Conservation (phyloP, 2,888 invertebrate species). For the Periphyllus acericola region DNA sequence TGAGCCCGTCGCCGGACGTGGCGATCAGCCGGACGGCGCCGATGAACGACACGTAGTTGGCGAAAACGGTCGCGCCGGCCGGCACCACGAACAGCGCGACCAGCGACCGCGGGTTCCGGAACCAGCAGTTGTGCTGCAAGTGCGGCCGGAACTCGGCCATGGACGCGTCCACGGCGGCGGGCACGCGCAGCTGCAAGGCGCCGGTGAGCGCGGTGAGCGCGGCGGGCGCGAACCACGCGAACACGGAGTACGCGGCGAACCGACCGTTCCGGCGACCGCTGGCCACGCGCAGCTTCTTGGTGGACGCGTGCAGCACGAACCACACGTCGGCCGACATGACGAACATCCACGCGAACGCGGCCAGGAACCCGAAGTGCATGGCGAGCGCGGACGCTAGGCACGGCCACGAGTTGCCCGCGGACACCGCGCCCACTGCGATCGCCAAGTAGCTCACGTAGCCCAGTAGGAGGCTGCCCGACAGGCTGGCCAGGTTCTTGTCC, state of each 20-base stretch:
- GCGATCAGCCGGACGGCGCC: constrained; percentile 67
- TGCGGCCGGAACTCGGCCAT: constrained; percentile 67
- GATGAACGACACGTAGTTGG: constrained; percentile 64
- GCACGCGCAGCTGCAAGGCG: constrained; percentile 66
- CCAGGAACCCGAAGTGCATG: constrained; percentile 70
- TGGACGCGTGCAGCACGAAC: constrained; percentile 68
- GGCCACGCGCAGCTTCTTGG: constrained; percentile 68
- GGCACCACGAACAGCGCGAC: constrained; percentile 70
- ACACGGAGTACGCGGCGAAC: constrained; percentile 68
- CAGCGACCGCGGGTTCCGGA: constrained; percentile 68
- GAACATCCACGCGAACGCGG: constrained; percentile 71
- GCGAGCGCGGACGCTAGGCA: constrained; percentile 68
- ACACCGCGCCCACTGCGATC: constrained; percentile 67
- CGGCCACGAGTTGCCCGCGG: constrained; percentile 65
- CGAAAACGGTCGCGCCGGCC: constrained; percentile 41
- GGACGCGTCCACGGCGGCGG: constrained; percentile 34
- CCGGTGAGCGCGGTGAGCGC: constrained; percentile 67
- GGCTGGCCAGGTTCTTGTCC: constrained; percentile 70
- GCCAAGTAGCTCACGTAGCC: constrained; percentile 68
- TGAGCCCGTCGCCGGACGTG: constrained; percentile 67
- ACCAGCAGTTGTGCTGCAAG: constrained; percentile 69
- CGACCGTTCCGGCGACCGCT: constrained; percentile 67
- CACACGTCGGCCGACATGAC: constrained; percentile 70
- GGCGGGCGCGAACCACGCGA: constrained; percentile 68
- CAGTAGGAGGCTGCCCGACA: constrained; percentile 69